These are phyloP conservation scores for Orthonyx spaldingii DNA, from an alignment of 2,113 vertebrate species.

Conservation along the genomic window DNA sequence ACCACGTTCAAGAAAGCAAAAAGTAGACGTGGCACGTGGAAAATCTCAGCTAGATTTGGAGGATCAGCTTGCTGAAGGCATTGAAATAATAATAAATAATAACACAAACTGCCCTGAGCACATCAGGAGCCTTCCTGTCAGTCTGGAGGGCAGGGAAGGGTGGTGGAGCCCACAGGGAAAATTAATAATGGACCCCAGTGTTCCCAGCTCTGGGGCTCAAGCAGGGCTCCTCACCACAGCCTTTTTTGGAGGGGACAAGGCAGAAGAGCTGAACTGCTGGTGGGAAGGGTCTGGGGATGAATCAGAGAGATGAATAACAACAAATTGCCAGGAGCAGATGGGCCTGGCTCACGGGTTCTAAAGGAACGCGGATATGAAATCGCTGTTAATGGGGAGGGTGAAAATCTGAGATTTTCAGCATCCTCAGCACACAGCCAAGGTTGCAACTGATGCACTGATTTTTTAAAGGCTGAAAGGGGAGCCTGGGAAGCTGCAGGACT, in stretches of 20 bases:
- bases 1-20: not conserved
- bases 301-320: not conserved
- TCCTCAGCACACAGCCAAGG: not conserved
- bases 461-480: not conserved
- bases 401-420: not conserved
- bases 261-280: not conserved
- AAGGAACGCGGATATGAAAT: not conserved
- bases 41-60: not conserved
- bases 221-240: not conserved
- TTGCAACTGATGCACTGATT: not conserved
- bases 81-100: not conserved
- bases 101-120: not conserved
- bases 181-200: not conserved
- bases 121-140: not conserved
- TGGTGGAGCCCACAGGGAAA: not conserved
- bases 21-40: not conserved
- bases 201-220: not conserved
- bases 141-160: not conserved
- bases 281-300: not conserved
- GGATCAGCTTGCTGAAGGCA: not conserved
- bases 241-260: not conserved
- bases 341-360: not conserved
- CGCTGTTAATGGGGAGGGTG: not conserved
- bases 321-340: not conserved
- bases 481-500: not conserved